These are phyloP conservation scores for Centropus bengalensis DNA, from an alignment of 2,113 vertebrate genomes.

Conservation along the genomic window DNA sequence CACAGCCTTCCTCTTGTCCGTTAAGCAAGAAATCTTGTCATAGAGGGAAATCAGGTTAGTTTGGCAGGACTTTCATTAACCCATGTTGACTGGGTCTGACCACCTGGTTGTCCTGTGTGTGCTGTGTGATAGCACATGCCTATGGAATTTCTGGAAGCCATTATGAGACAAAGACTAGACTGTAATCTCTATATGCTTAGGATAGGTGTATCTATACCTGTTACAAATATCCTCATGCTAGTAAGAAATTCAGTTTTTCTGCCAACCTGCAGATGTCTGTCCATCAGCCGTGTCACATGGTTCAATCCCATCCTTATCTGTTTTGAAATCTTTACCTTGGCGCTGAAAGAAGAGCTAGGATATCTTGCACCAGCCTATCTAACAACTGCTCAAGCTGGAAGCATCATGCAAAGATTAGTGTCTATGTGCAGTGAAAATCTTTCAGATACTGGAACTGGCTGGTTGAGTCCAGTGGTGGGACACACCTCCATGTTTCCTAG, in stretches of 20 bases:
- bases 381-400: not conserved
- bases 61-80: too few species aligned
- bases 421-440: not conserved
- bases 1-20: too few species aligned
- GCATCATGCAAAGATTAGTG: not conserved
- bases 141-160: not conserved
- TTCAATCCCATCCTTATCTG: not conserved
- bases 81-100: too few species aligned
- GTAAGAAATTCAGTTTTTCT: not conserved
- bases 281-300: not conserved
- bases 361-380: not conserved
- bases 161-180: not conserved
- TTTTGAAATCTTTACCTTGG: not conserved
- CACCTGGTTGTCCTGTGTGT: too few species aligned
- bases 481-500: not conserved
- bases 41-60: too few species aligned
- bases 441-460: not conserved
- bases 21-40: too few species aligned
- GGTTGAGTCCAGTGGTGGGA: not conserved
- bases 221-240: not conserved
- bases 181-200: not conserved
- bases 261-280: not conserved
- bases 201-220: not conserved
- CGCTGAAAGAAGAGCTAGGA: not conserved
- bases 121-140: too few species aligned